Base-by-base conservation (phyloP, 2,797 vertebrate genomes). In the Sebastes diploproa region DNA sequence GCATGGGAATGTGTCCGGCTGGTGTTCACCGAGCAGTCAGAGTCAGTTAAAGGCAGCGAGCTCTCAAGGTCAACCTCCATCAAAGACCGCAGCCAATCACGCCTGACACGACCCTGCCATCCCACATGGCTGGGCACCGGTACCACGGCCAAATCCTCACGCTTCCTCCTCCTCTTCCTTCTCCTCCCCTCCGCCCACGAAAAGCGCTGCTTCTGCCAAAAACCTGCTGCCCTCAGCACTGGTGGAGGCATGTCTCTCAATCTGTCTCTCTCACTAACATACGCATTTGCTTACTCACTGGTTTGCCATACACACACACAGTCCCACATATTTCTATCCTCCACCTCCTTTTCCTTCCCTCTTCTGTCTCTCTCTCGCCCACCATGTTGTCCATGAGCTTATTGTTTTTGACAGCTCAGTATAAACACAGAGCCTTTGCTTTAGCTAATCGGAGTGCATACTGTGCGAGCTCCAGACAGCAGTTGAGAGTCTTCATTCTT, bases 51-150 rank as follows among this genome's bases (percentile, higher is more conserved):
- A 88, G 50, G 83, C 86, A 72, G 72, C 29, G 1, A 58, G 75
- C 63, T 77, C 77, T 83, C 82, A 90, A 92, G 90, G 91, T 93
- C 89, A 85, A 61, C 75, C 74, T 84, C 78, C 80, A 77, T 93
- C 89, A 88, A 78, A 88, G 74, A 58, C 77, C 11, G 14, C 8
- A 75, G 74, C 77, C 88, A 63, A 76, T 87, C 82, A 77, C 42
- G 81, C 55, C 78, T 84, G 85, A 89, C 74, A 63, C 36, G 54
- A 81, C 80, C 78, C 83, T 61, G 84, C 77, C 78, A 71, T 65
- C 23, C 80, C 74, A 62, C 83, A 76, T 70, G 81, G 78, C 83
- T 18, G 71, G 70, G 61, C 42, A 60, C 61, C 18, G n/a, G 75
- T 67, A 22, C 74, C 27, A 12, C 12, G 0, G 85, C 75, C 82